Conservation (phyloP, 2,888 invertebrate genomes). For the Myopa testacea region DNA sequence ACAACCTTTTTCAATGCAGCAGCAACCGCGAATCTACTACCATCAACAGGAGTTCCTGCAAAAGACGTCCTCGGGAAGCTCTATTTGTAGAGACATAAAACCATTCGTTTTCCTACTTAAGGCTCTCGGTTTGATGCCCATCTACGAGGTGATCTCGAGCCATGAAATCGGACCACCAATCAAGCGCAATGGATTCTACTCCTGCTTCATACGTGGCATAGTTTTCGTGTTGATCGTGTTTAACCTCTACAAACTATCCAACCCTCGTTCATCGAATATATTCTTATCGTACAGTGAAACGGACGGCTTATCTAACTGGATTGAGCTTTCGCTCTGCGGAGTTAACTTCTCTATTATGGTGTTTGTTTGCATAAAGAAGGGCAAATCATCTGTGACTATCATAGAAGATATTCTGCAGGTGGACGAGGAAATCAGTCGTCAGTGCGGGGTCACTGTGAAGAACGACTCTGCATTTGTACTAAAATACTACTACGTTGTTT, state of each 20-base stretch:
- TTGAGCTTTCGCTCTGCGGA: constrained; percentile 62
- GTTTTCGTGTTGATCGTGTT: constrained; percentile 57
- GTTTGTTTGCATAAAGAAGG: constrained; percentile 57
- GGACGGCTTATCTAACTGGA: constrained; percentile 63
- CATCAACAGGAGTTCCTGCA: constrained; percentile 50
- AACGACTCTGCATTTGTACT: constrained; percentile 57
- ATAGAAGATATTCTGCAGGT: constrained; percentile 61
- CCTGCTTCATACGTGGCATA: constrained; percentile 55
- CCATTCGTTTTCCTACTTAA: constrained; percentile 58
- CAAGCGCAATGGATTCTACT: constrained; percentile 57
- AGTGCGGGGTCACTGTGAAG: constrained; percentile 52
- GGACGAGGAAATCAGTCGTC: constrained; percentile 59
- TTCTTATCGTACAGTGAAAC: constrained; percentile 57
- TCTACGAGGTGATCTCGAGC: constrained; percentile 56
- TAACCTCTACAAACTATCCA: constrained; percentile 58
- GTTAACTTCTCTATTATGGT: constrained; percentile 58
- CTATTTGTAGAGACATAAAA: constrained; percentile 58
- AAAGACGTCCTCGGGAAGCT: constrained; percentile 35
- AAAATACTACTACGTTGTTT: constrained; percentile 54
- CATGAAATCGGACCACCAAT: constrained; percentile 60
- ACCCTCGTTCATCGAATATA: constrained; percentile 52
- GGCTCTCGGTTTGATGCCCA: constrained; percentile 59
- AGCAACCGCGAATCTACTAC: constrained; percentile 38
- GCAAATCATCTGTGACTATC: constrained; percentile 56
- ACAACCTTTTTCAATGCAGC: constrained; percentile 8